Base-by-base conservation (phyloP, 2,888 invertebrate genomes). In the Agrochola litura region DNA sequence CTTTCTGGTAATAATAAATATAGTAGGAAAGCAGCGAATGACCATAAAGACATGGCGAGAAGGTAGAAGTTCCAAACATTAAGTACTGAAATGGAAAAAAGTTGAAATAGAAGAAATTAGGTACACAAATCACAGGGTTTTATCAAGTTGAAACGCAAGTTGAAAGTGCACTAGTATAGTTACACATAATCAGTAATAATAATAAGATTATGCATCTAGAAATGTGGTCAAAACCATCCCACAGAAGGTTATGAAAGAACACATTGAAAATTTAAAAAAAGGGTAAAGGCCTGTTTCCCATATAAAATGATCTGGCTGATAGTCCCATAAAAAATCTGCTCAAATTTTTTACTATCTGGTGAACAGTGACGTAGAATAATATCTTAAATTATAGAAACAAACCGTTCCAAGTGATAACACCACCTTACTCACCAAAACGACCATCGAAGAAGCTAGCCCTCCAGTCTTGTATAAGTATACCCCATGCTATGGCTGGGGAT, bases 31-130 rank as follows among this genome's bases (percentile, higher is more conserved):
- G 94, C 93, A 0, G 87, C 68, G 0, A 95, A 79, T 9, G 94
- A 90, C 92, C 94, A 95, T 6, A 94, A 66, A 0, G 95, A 93
- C 75, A 94, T 90, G 3, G 83, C 66, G 58, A 92, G 89, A 0
- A 95, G 87, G 79, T 95, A 96, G 79, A 94, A 92, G 71, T 95
- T 96, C 96, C 96, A 96, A 37, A 93, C 92, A 73, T 95, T 92
- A 16, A 96, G 89, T 14, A 94, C 96, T 96, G 91, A 77, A 95
- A 94, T 0, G 37, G 25, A 75, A 75, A 72, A 46, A 46, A 14
- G 6, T 2, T 54, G 4, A 72, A 30, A 3, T 30, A 46, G 6
- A 37, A 54, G 14, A 58, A 49, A 16, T 73, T 14, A n/a, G n/a
- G n/a, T n/a, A 16, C 6, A 52, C 6, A n/a, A 25, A 41, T 41